Percentiles rank a stretch among this genome's conserved stretches.
Evolutionary conservation across 2,797 vertebrate species (phyloP).

Genomic region (Natrix natrix): DNA sequence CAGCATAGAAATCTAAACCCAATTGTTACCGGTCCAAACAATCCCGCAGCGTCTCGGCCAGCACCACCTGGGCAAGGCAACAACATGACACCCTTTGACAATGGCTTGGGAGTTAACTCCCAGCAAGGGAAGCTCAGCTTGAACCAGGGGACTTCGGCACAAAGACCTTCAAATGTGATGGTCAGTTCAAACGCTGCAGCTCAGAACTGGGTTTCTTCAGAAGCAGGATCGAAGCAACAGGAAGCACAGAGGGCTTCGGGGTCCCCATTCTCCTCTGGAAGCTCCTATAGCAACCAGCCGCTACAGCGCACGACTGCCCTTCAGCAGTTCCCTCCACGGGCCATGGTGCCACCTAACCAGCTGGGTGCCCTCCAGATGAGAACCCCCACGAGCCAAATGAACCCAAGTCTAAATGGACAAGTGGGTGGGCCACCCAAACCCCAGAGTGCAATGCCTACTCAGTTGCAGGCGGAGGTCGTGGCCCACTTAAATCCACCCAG

Average conservation of each 20-base stretch:
- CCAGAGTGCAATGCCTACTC: constrained; percentile 75
- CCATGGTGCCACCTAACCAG: constrained; percentile 81
- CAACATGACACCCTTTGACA: constrained; percentile 69
- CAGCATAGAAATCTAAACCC: constrained; percentile 80
- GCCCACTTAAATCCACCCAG: constrained; percentile 77
- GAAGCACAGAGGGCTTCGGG: constrained; percentile 71
- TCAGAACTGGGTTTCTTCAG: constrained; percentile 78
- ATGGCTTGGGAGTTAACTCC: constrained; percentile 69
- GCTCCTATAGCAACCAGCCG: constrained; percentile 76
- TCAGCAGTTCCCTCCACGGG: constrained; percentile 81
- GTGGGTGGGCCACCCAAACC: constrained; percentile 72
- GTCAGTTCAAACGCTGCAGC: constrained; percentile 67
- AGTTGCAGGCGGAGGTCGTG: constrained; percentile 76
- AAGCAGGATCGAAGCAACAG: constrained; percentile 75
- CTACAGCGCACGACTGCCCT: constrained; percentile 73
- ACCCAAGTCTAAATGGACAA: constrained; percentile 73
- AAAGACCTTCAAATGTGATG: constrained; percentile 77
- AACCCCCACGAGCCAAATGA: constrained; percentile 76
- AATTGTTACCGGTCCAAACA: constrained; percentile 78
- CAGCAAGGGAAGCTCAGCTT: constrained; percentile 77
- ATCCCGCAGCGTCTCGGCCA: constrained; percentile 76
- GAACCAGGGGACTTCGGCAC: constrained; percentile 73
- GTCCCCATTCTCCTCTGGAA: constrained; percentile 74
- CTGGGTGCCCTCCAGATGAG: constrained; percentile 82
- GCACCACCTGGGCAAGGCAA: constrained; percentile 69